Conservation (phyloP, 2,797 vertebrate genomes). For the Rhadinocentrus ornatus region DNA sequence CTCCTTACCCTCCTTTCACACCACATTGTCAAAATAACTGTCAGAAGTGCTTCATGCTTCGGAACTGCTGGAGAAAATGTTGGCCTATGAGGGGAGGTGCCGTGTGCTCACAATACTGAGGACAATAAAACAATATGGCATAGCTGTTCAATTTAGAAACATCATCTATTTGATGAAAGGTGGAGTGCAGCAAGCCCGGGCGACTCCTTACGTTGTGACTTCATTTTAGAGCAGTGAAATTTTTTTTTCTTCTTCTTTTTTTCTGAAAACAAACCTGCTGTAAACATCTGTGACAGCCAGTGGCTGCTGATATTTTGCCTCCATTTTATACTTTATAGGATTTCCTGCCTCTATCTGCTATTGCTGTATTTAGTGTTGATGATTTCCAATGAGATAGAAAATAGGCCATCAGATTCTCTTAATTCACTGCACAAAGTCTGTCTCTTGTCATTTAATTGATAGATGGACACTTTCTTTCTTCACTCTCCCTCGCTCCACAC, state of each 20-base stretch:
- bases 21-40: slow-evolving; percentile 72
- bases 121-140: slow-evolving; percentile 60
- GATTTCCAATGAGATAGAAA: slow-evolving; percentile 68
- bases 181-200: slow-evolving; percentile 25
- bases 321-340: slow-evolving; percentile 66
- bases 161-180: slow-evolving; percentile 61
- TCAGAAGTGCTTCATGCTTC: slow-evolving; percentile 66
- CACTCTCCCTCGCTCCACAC: slow-evolving; percentile 30
- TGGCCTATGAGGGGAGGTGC: slow-evolving; percentile 60
- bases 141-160: slow-evolving; percentile 61
- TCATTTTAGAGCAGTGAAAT: slow-evolving; percentile 44
- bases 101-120: slow-evolving; percentile 43
- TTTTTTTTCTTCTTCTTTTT: slow-evolving; percentile 43
- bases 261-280: slow-evolving; percentile 37
- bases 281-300: slow-evolving; percentile 63
- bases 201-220: slow-evolving; percentile 32
- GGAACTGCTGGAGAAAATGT: slow-evolving; percentile 62
- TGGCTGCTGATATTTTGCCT: slow-evolving; percentile 57
- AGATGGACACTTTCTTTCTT: slow-evolving; percentile 55
- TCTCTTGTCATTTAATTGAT: slow-evolving; percentile 70
- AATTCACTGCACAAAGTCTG: slow-evolving; percentile 65
- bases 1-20: slow-evolving; percentile 53
- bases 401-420: slow-evolving; percentile 66
- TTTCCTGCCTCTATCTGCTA: slow-evolving; percentile 64
- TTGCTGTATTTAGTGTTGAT: slow-evolving; percentile 72